Base-by-base conservation (phyloP, 2,113 vertebrate species). In the Notothenia coriiceps region DNA sequence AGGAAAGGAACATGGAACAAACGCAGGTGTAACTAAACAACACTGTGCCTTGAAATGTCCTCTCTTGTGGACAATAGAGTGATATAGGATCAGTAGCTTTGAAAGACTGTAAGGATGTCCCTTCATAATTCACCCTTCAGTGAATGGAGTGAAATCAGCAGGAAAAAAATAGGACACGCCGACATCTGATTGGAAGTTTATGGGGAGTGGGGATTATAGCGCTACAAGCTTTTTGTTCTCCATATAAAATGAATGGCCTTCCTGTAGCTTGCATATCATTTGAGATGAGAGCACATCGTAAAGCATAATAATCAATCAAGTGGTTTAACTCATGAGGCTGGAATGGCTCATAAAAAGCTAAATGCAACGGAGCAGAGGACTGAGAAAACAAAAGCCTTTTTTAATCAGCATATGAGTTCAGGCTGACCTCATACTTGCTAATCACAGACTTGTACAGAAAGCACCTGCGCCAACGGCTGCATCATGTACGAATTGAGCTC, bases 281-380 rank as follows among this genome's bases (percentile, higher is more conserved):
- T 59, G 33, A 49, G 14, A 40, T 14, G 18, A 54, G 33, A 29
- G 29, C 29, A 57, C 15, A 62, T 13, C 7, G 9, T 33, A n/a
- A 57, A 17, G 33, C 44, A 11, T 17, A 20, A 40, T 44, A 57
- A 64, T 64, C 74, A 56, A 77, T 67, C 56, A 43, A 25, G 22
- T 14, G 44, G 55, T 51, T 83, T 33, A 18, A 15, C 54, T 62
- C 18, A 12, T 46, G 9, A 13, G 43, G 25, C 35, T 59, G 40
- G 9, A 51, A 69, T 65, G 64, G 51, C 33, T 68, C 43, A 63
- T 63, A 46, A 77, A 77, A 71, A 40, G 40, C 50, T 18, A 40
- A 13, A 52, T 20, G 29, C 29, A 29, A 29, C 29, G 60, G 8
- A 47, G 10, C 12, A 12, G 9, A 25, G 44, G 33, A 52, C 25